Conservation (phyloP, 2,113 vertebrate species). For the Lipotes vexillifer region DNA sequence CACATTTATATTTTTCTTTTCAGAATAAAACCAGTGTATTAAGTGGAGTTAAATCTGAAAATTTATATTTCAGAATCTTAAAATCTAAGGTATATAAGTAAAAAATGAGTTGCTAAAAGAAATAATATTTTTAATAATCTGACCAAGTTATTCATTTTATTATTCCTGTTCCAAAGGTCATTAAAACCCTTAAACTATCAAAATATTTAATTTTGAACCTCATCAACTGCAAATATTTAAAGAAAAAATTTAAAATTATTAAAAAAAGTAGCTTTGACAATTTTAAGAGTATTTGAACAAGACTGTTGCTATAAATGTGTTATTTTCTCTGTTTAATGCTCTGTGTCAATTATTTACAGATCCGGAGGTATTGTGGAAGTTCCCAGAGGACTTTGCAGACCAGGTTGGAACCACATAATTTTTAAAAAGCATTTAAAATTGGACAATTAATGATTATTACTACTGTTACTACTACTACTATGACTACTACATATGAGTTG, state of each 20-base stretch:
- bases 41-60: constrained; percentile 6
- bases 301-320: constrained; percentile 70
- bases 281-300: background rate
- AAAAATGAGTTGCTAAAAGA: background rate
- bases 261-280: background rate
- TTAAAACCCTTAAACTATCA: background rate
- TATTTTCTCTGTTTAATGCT: constrained; percentile 92
- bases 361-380: constrained; percentile 98
- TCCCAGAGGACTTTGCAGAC: constrained; percentile 98
- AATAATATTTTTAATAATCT: constrained; percentile 17
- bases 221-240: background rate
- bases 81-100: background rate
- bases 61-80: background rate
- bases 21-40: background rate
- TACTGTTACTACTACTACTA: background rate
- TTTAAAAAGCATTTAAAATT: constrained; percentile 77
- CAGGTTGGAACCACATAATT: constrained; percentile 89
- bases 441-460: constrained; percentile 58
- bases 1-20: constrained; percentile 14
- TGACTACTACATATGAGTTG: background rate
- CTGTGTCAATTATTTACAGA: constrained; percentile 99
- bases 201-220: constrained; percentile 11
- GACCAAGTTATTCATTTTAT: constrained; percentile 6
- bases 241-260: background rate
- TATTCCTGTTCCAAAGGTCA: background rate